These are phyloP conservation scores for Excalfactoria chinensis DNA, from an alignment of 2,113 vertebrate genomes.

Conservation along the genomic window DNA sequence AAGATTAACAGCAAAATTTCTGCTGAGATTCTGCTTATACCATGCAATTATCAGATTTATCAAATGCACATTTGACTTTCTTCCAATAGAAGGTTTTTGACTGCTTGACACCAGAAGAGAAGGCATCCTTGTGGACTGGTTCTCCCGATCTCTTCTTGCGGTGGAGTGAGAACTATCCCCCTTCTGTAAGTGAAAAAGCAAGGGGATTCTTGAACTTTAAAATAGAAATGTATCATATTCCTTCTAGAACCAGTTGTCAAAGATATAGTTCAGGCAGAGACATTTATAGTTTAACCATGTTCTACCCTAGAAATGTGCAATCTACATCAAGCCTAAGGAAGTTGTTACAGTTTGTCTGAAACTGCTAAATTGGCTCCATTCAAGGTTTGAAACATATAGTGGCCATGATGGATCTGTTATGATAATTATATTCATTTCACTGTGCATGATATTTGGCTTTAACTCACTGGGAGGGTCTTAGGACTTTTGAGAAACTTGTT, in stretches of 20 bases:
- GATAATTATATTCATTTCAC: not conserved
- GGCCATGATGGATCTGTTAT: not conserved
- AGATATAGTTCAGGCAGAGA: not conserved
- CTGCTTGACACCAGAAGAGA: not conserved
- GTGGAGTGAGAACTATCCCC: not conserved
- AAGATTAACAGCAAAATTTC: not conserved
- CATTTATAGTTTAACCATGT: not conserved
- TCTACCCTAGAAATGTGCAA: not conserved
- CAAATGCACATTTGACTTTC: not conserved
- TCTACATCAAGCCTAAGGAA: not conserved
- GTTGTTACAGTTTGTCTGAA: not conserved
- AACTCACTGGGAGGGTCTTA: not conserved
- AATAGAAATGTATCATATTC: not conserved
- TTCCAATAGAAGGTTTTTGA: slow-evolving; percentile 18
- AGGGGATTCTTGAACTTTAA: not conserved
- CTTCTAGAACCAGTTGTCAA: not conserved
- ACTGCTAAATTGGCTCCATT: not conserved
- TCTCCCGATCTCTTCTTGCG: not conserved
- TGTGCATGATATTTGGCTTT: not conserved
- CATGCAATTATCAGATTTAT: not conserved
- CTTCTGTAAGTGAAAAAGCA: not conserved
- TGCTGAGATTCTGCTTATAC: not conserved
- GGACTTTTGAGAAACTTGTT: not conserved
- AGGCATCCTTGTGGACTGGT: not conserved
- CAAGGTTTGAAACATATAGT: not conserved